phyloP scores from a whole-genome alignment of 1,140 invertebrate species.

The Brachionus asplanchnoidis region DNA sequence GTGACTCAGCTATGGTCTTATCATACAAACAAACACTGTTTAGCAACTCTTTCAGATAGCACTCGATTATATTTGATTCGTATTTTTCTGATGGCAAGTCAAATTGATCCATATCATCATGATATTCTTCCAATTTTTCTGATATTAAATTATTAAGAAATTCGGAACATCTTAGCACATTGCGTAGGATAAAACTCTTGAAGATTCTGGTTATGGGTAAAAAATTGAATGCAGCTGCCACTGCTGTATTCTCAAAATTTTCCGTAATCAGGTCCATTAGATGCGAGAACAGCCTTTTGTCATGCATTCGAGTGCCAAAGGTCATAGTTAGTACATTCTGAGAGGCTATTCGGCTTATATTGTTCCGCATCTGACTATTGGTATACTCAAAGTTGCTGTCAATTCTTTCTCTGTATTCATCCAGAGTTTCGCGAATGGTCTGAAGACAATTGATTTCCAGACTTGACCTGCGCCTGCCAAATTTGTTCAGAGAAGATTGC shows the following conservation, averaged over 20 bases:
- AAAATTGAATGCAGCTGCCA: conserved; percentile 38
- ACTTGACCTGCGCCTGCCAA: background rate
- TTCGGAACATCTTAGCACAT: background rate
- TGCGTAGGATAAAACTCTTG: background rate
- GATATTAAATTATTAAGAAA: conserved; percentile 22
- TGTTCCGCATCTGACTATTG: background rate
- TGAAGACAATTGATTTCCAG: conserved; percentile 24
- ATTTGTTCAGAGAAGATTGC: background rate
- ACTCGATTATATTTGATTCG: conserved; percentile 36
- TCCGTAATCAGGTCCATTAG: conserved; percentile 29
- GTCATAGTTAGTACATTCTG: conserved; percentile 38
- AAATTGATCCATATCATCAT: conserved; percentile 4
- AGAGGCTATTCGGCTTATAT: conserved; percentile 15
- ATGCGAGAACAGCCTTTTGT: background rate
- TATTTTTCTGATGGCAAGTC: background rate
- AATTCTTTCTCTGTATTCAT: conserved; percentile 11
- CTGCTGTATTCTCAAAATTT: conserved; percentile 29
- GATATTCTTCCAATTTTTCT: conserved; percentile 2
- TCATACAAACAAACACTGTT: background rate
- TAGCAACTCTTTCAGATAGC: conserved; percentile 25
- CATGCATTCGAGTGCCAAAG: conserved; percentile 9
- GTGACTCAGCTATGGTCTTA: background rate
- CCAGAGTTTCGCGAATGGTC: background rate
- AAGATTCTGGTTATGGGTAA: conserved; percentile 12
- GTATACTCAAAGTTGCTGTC: conserved; percentile 34